A percentile compares a stretch with the other conserved stretches of the same genome.
Conservation (phyloP, 2,113 vertebrate species). For the Lophotis ruficrista region DNA sequence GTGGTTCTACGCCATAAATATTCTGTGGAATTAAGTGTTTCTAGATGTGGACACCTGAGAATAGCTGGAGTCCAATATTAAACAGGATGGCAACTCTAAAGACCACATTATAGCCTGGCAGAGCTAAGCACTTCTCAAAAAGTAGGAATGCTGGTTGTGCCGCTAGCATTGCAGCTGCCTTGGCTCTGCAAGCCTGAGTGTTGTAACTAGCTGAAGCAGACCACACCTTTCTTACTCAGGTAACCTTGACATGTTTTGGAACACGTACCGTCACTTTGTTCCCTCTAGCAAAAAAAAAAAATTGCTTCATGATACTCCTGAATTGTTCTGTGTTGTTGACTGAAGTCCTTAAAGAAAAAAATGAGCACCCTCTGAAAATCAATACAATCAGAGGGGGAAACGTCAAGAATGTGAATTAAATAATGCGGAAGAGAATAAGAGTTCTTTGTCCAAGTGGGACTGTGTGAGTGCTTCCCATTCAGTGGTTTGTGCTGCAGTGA, state of each 20-base stretch:
- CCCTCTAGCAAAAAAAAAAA: conserved; percentile 55
- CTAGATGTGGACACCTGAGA: conserved; percentile 21
- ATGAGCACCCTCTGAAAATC: neutral
- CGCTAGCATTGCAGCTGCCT: conserved; percentile 27
- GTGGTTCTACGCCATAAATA: neutral
- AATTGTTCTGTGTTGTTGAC: neutral
- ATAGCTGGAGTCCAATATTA: conserved; percentile 12
- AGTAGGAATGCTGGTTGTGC: conserved; percentile 41
- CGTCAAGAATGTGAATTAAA: neutral
- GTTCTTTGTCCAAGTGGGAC: neutral
- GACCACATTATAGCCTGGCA: neutral
- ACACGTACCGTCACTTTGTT: conserved; percentile 45
- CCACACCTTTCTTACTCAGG: conserved; percentile 57
- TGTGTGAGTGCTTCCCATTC: neutral
- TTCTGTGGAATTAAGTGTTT: neutral
- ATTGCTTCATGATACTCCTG: conserved; percentile 15
- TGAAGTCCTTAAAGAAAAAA: neutral
- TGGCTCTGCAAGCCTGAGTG: conserved; percentile 37
- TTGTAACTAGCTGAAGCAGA: conserved; percentile 38
- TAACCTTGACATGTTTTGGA: conserved; percentile 38
- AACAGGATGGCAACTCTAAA: neutral
- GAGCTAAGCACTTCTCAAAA: neutral
- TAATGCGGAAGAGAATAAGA: neutral
- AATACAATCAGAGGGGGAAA: neutral
- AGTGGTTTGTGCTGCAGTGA: neutral